Evolutionary conservation across 1,140 invertebrate species (phyloP).

Genomic region (Mactra quadrangularis): DNA sequence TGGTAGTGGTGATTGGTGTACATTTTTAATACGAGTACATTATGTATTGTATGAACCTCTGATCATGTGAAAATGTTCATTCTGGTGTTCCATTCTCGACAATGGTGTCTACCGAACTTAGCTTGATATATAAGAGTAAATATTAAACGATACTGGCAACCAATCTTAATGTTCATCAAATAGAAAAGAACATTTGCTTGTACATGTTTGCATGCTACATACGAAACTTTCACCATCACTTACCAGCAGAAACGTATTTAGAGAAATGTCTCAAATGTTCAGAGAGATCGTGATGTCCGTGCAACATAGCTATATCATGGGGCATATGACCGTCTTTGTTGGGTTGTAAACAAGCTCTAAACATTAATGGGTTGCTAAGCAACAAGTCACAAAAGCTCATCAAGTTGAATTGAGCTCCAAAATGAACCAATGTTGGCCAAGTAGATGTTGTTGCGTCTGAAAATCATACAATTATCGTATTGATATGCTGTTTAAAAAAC

Average conservation of each 20-base stretch:
- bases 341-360: not conserved
- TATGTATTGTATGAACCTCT: too few species aligned
- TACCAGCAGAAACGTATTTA: slow-evolving; percentile 39
- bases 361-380: slow-evolving; percentile 45
- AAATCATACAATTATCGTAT: not conserved
- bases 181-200: too few species aligned
- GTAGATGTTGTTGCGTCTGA: not conserved
- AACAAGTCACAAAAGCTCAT: slow-evolving; percentile 40
- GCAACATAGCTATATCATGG: slow-evolving; percentile 26
- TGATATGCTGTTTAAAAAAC: too few species aligned
- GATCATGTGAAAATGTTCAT: too few species aligned
- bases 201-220: too few species aligned
- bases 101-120: too few species aligned
- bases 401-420: slow-evolving; percentile 50
- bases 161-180: not conserved
- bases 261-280: slow-evolving; percentile 31
- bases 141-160: too few species aligned
- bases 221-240: not conserved
- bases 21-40: too few species aligned
- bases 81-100: too few species aligned
- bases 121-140: too few species aligned
- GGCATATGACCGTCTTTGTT: slow-evolving; percentile 50
- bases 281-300: slow-evolving; percentile 27
- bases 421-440: slow-evolving; percentile 59
- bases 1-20: too few species aligned